Evolutionary conservation across 2,113 vertebrate genomes (phyloP), one percentile per base, ranked within the genome.

Genomic region (Arenaria interpres): DNA sequence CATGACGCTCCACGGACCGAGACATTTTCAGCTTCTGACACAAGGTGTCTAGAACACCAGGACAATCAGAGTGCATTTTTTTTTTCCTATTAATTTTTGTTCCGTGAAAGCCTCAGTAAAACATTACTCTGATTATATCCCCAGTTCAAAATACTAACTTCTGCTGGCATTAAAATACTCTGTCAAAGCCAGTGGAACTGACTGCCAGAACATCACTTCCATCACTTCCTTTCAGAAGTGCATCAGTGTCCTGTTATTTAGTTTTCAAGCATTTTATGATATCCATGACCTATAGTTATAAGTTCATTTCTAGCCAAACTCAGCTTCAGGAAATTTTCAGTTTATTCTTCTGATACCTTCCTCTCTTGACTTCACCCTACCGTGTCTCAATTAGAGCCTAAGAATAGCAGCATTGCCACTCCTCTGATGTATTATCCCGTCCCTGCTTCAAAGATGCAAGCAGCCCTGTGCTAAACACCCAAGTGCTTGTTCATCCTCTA

Each of bases 151-250:
- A 54, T 12, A 78, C 35, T 80, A 37, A 88, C 68, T 96, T 87
- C 54, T 91, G 37, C 43, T 96, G 94, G 94, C 86, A 85, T 85
- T 78, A 72, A 72, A 96, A 78, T 2, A 82, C 43, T 12, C 39
- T 56, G 13, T 78, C 68, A 88, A 93, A 92, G 92, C 93, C 92
- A 95, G 72, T 25, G 39, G 76, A 83, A 92, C 27, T 12, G 30
- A 33, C 75, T 93, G 92, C 90, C 88, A 90, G 90, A 92, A 78
- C 17, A 12, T 54, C 59, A 71, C 66, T 96, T 74, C 86, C 89
- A 91, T 51, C 81, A 66, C 68, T 97, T 93, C 90, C 90, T 90
- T 90, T 81, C 92, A 81, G 56, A 74, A 90, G 63, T 53, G 32
- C 66, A 91, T 46, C 39, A 21, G 56, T 51, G 66, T 80, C 39